phyloP scores from a whole-genome alignment of 2,113 vertebrate genomes.

The Cranoglanis bouderius region DNA sequence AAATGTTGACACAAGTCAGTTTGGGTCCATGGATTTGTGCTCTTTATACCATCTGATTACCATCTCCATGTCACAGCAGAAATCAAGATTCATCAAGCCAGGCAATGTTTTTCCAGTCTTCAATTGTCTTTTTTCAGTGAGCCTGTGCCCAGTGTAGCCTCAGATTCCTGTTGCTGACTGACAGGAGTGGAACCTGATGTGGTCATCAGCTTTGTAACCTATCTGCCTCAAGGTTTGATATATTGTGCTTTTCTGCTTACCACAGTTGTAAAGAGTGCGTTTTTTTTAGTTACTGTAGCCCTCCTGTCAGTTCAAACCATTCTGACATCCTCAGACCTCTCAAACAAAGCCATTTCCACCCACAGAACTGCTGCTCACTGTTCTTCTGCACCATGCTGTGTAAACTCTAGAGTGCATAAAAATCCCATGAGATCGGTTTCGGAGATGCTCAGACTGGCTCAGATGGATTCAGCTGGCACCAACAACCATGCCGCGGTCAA shows the following conservation, averaged over 20 bases:
- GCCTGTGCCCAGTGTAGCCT: too few species aligned
- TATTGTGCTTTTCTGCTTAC: neutral
- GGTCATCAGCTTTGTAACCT: neutral
- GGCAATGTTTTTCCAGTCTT: too few species aligned
- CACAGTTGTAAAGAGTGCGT: too few species aligned
- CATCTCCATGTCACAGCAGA: too few species aligned
- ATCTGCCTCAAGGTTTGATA: neutral
- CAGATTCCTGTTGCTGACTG: neutral
- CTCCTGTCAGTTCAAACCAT: neutral
- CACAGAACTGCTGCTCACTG: neutral
- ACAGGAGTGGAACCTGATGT: neutral
- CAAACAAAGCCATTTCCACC: neutral
- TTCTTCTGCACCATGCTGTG: neutral
- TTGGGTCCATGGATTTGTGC: too few species aligned
- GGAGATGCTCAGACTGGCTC: neutral
- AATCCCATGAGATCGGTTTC: neutral
- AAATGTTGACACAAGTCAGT: neutral
- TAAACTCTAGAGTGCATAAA: neutral
- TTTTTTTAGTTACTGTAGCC: neutral
- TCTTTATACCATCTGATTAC: too few species aligned
- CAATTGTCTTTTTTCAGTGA: neutral
- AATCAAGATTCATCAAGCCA: too few species aligned
- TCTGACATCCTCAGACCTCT: neutral
- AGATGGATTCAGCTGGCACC: neutral
- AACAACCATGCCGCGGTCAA: neutral